phyloP scores from a whole-genome alignment of 2,797 vertebrate genomes.

The Leuciscus waleckii region DNA sequence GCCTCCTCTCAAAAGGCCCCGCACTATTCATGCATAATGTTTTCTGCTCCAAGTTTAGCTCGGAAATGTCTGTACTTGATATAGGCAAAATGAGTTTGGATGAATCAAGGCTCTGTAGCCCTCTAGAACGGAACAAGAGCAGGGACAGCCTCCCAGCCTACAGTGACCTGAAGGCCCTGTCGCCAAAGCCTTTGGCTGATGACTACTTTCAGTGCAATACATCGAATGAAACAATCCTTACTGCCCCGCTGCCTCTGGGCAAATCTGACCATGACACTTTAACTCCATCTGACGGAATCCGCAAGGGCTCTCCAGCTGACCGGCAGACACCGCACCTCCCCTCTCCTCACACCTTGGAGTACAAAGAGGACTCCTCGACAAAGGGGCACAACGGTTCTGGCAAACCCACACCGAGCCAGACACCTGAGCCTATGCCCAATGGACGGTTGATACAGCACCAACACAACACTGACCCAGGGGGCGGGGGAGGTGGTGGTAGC shows the following conservation, averaged over 20 bases:
- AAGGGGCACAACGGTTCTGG: constrained; percentile 86
- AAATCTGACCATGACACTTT: constrained; percentile 95
- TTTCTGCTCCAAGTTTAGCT: constrained; percentile 91
- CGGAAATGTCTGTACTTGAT: constrained; percentile 95
- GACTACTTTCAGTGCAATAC: constrained; percentile 99
- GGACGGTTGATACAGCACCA: constrained; percentile 92
- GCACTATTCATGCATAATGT: constrained; percentile 92
- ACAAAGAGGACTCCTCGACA: constrained; percentile 89
- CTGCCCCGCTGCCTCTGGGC: constrained; percentile 92
- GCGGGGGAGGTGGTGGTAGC: constrained; percentile 76
- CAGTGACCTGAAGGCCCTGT: constrained; percentile 91
- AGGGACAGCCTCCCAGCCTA: constrained; percentile 90
- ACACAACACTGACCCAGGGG: constrained; percentile 89
- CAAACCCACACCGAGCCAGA: constrained; percentile 82
- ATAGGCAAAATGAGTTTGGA: constrained; percentile 87
- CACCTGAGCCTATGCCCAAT: constrained; percentile 87
- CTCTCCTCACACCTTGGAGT: constrained; percentile 84
- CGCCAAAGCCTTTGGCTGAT: constrained; percentile 88
- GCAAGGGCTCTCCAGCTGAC: constrained; percentile 90
- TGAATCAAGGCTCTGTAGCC: constrained; percentile 86
- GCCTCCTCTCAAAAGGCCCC: constrained; percentile 88
- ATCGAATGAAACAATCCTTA: constrained; percentile 97
- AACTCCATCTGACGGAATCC: constrained; percentile 91
- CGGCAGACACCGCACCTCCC: constrained; percentile 90
- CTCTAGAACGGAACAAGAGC: constrained; percentile 90